Evolutionary conservation across 2,113 vertebrate genomes (phyloP).

Genomic region (Bettongia penicillata): DNA sequence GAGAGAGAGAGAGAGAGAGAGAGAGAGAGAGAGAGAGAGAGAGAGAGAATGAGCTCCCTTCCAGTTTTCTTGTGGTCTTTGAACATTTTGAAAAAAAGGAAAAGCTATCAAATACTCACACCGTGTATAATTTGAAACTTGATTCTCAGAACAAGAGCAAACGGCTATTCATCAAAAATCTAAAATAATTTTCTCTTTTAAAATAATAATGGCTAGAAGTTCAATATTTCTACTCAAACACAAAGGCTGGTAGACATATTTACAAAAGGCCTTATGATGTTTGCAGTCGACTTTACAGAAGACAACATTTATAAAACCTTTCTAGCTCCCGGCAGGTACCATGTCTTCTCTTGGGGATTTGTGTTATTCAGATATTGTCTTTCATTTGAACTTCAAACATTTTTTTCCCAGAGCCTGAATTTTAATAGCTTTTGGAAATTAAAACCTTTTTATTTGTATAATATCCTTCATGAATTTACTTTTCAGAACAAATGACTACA

Average conservation of each 20-base stretch:
- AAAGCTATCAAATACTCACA: conserved; percentile 62
- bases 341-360: conserved; percentile 74
- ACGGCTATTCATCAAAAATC: conserved; percentile 72
- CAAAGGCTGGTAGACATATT: conserved; percentile 81
- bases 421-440: conserved; percentile 80
- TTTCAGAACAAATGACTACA: conserved; percentile 66
- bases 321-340: conserved; percentile 75
- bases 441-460: conserved; percentile 78
- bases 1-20: background rate
- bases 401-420: conserved; percentile 63
- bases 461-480: conserved; percentile 65
- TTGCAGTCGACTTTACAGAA: conserved; percentile 81
- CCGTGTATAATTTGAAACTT: conserved; percentile 66
- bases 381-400: conserved; percentile 85
- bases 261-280: conserved; percentile 83
- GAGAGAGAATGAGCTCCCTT: background rate
- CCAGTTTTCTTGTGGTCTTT: background rate
- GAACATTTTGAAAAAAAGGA: conserved; percentile 49
- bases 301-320: conserved; percentile 87
- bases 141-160: conserved; percentile 70
- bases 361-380: conserved; percentile 80
- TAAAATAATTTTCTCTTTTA: conserved; percentile 79
- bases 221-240: conserved; percentile 89
- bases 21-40: background rate
- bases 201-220: conserved; percentile 80